Conservation (phyloP, 2,888 invertebrate genomes). For the Aradus depressus region DNA sequence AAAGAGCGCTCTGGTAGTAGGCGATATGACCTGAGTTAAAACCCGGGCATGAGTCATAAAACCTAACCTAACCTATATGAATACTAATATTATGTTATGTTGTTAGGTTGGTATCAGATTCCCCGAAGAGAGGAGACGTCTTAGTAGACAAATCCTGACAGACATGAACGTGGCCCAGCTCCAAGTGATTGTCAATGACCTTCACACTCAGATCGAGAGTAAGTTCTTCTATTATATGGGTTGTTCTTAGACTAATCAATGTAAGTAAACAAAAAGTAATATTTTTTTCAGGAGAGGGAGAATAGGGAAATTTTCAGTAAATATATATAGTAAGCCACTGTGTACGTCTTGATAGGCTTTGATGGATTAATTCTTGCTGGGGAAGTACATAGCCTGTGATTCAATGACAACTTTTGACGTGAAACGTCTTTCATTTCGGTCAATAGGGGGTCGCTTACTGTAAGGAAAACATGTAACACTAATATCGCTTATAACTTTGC, state of each 20-base stretch:
- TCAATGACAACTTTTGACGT: too few relatives aligned
- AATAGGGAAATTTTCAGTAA: background rate
- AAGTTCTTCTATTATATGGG: constrained; percentile 30
- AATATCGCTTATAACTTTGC: too few relatives aligned
- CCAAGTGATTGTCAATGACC: constrained; percentile 87
- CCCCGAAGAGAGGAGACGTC: constrained; percentile 67
- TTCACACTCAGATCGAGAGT: constrained; percentile 85
- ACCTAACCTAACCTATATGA: too few relatives aligned
- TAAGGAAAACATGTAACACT: too few relatives aligned
- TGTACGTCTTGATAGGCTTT: background rate
- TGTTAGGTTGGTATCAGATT: constrained; percentile 64
- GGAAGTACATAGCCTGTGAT: background rate
- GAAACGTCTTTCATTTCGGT: too few relatives aligned
- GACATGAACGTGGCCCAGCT: constrained; percentile 90
- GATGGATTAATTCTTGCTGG: background rate
- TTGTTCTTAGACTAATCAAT: background rate
- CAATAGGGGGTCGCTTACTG: too few relatives aligned
- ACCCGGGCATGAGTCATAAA: too few relatives aligned
- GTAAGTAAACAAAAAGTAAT: background rate
- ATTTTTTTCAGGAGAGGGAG: background rate
- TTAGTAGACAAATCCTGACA: constrained; percentile 73
- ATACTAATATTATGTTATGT: background rate
- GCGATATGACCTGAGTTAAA: too few relatives aligned
- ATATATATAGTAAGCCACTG: background rate
- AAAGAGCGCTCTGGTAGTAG: too few relatives aligned